These are phyloP conservation scores for Nycticorax nycticorax DNA, from an alignment of 2,113 vertebrate genomes.

Conservation along the genomic window DNA sequence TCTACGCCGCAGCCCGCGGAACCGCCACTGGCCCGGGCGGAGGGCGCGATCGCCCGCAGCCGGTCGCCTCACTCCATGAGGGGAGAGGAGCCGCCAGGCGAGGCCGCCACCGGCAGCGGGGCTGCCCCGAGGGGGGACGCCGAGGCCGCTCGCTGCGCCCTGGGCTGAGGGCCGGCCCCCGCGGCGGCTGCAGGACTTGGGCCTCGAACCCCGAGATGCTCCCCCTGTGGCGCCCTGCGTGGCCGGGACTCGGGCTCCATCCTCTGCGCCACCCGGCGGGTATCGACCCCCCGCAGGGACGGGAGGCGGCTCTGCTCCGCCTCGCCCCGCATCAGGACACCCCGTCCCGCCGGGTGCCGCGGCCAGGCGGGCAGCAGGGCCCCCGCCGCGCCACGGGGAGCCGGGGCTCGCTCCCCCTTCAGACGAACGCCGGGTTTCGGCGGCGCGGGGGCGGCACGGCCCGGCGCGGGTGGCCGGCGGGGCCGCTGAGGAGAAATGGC, in stretches of 20 bases:
- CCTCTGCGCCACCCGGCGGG: no score
- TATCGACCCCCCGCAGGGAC: background rate
- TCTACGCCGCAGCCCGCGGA: background rate
- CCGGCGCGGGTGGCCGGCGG: background rate
- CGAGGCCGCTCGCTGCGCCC: rapidly evolving
- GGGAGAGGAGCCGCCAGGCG: no score
- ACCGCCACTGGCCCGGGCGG: rapidly evolving
- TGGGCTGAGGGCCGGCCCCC: background rate
- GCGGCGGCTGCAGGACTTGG: rapidly evolving
- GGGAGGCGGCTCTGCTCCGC: background rate
- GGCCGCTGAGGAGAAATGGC: background rate
- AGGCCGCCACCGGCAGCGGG: no score
- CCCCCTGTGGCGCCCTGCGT: no score
- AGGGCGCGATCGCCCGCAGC: background rate
- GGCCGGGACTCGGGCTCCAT: no score
- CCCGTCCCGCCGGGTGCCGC: background rate
- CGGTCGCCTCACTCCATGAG: background rate
- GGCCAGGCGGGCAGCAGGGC: background rate
- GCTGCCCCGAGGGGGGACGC: background rate
- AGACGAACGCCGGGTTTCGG: no score
- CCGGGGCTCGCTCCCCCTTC: background rate
- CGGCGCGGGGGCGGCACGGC: background rate
- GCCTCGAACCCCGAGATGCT: rapidly evolving
- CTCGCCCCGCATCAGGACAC: background rate
- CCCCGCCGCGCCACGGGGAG: background rate